phyloP scores from a whole-genome alignment of 2,113 vertebrate species.

The Ailuropoda melanoleuca region DNA sequence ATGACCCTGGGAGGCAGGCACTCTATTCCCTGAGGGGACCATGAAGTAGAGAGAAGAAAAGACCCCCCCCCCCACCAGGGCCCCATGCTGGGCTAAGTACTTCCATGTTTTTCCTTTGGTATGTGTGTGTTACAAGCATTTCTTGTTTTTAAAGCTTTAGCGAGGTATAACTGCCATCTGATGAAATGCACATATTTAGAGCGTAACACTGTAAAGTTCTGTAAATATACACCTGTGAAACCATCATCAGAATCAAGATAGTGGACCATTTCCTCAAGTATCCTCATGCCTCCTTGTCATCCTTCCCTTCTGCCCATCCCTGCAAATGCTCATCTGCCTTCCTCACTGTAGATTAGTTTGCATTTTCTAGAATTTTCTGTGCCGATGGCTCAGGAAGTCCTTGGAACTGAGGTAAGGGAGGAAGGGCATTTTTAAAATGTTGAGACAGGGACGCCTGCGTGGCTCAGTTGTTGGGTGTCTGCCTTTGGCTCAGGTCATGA shows the following conservation, averaged over 20 bases:
- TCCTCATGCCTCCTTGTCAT: background rate
- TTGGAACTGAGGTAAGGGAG: background rate
- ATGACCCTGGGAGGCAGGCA: background rate
- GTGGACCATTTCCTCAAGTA: background rate
- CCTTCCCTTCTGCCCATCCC: background rate
- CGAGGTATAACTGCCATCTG: background rate
- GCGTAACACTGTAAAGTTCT: background rate
- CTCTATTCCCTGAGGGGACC: background rate
- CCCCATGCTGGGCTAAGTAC: background rate
- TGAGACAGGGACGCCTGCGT: no score
- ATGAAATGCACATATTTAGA: background rate
- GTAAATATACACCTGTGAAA: background rate
- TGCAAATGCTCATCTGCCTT: background rate
- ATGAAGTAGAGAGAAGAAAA: background rate
- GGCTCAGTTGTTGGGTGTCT: no score
- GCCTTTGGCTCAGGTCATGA: no score
- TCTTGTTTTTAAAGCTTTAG: background rate
- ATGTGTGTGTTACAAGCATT: background rate
- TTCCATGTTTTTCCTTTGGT: background rate
- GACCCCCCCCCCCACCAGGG: no score
- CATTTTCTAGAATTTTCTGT: background rate
- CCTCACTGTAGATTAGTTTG: background rate
- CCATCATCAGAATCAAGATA: background rate
- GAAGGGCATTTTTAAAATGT: background rate
- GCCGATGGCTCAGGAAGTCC: background rate